Conservation (phyloP, 2,113 vertebrate species). For the Lipophrys pholis region DNA sequence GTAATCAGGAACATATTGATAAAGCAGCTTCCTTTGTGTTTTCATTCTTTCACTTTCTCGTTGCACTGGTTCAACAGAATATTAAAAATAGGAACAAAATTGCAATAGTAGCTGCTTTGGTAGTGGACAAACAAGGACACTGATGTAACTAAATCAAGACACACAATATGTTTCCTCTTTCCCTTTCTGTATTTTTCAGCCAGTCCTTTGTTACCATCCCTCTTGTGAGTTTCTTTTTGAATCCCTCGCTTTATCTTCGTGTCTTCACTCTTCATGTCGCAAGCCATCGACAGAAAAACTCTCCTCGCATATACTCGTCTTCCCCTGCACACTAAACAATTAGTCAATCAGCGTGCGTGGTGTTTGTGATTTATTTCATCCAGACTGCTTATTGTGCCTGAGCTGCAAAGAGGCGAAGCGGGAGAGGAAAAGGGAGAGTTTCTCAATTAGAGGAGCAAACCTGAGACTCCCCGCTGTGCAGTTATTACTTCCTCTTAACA, state of each 20-base stretch:
- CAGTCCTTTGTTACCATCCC: background rate
- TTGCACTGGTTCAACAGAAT: too few relatives aligned
- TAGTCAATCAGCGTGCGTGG: constrained; percentile 50
- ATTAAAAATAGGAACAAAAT: too few relatives aligned
- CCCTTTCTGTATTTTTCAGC: background rate
- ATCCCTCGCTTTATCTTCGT: constrained; percentile 27
- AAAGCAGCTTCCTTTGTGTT: too few relatives aligned
- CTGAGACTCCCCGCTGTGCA: background rate
- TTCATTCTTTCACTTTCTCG: too few relatives aligned
- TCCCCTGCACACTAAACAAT: constrained; percentile 47
- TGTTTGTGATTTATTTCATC: constrained; percentile 47
- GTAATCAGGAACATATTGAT: too few relatives aligned
- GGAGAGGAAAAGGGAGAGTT: constrained; percentile 7
- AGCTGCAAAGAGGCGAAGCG: constrained; percentile 4
- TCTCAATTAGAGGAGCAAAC: constrained; percentile 9
- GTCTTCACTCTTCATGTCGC: constrained; percentile 7
- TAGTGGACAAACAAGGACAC: constrained; percentile 1
- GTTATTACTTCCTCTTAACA: too few relatives aligned
- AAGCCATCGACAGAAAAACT: background rate
- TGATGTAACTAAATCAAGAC: constrained; percentile 5
- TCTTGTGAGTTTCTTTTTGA: background rate
- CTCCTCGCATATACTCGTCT: constrained; percentile 3
- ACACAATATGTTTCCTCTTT: background rate
- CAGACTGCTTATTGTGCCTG: constrained; percentile 32
- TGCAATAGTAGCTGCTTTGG: too few relatives aligned